Evolutionary conservation across 2,113 vertebrate species (phyloP).

Genomic region (Saguinus midas): DNA sequence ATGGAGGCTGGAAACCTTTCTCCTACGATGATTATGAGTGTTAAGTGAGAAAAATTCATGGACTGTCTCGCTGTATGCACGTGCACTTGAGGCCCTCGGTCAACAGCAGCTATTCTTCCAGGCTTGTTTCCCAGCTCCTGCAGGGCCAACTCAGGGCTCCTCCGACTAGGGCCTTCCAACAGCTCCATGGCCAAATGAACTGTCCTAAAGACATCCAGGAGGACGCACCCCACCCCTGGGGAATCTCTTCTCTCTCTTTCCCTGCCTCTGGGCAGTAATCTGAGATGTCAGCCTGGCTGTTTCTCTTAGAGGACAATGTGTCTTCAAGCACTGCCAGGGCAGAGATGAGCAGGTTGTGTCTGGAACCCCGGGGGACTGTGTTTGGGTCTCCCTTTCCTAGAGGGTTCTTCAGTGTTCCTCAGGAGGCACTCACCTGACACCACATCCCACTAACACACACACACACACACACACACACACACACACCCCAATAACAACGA

Average conservation of each 20-base stretch:
- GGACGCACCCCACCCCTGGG: slow-evolving; percentile 24
- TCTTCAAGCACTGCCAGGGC: not conserved
- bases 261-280: not conserved
- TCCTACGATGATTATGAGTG: not conserved
- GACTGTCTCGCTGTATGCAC: not conserved
- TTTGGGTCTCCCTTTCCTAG: not conserved
- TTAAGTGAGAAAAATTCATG: not conserved
- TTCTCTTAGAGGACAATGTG: slow-evolving; percentile 14
- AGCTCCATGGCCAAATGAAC: not conserved
- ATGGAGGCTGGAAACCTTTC: not conserved
- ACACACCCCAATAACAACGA: not conserved
- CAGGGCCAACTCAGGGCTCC: not conserved
- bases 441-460: not conserved
- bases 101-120: not conserved
- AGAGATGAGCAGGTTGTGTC: not conserved
- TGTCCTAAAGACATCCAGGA: slow-evolving; percentile 42
- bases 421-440: not conserved
- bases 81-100: not conserved
- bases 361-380: not conserved
- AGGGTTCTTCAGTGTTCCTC: not conserved
- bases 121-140: not conserved
- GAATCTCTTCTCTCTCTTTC: not conserved
- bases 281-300: not conserved
- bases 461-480: not conserved
- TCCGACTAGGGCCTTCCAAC: not conserved